Base-by-base conservation (phyloP, 2,888 invertebrate species). In the Euphydryas editha region DNA sequence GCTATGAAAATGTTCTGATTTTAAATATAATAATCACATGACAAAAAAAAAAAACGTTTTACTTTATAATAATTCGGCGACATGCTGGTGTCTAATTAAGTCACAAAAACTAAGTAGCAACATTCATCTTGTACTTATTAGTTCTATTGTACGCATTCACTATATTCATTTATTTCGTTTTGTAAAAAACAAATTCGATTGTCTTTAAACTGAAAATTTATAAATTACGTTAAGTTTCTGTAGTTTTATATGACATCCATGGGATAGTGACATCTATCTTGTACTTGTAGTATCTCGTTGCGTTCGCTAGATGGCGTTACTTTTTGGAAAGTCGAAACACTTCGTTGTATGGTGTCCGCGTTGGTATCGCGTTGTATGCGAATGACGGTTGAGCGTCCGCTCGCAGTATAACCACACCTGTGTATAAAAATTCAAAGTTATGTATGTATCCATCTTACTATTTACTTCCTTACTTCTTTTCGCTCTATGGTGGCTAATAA, bases 371-470 rank as follows among this genome's bases (percentile, higher is more conserved):
- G 76, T 93, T 92, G 82, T 84, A 93, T 0, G 86, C 84, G 73
- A 82, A 92, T 1, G 90, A 78, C 0, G 94, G 93, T 81, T 96
- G 96, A 21, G 96, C 95, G 83, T 97, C 96, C 13, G 96, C 97
- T 78, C 96, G 94, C 60, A 97, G 92, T 80, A 97, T 97, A 59
- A 97, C 97, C 72, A 97, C 97, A 83, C 95, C 95, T 95, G 86
- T 71, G 68, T 64, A 59, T 58, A 55, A 18, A 20, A 13, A 42
- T 37, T 39, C 15, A 10, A 10, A 15, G 18, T 57, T 42, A 30
- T 8, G n/a, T 44, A 15, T 44, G 2, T 44, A 44, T 44, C 2
- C 13, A 11, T 39, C 39, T 11, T 39, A 39, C 2, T 10, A 10
- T 11, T 36, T 10, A 7, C 36, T 7, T 36, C 36, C n/a, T n/a